These are phyloP conservation scores for Caerostris darwini DNA, from an alignment of 1,140 invertebrate genomes.

Conservation along the genomic window DNA sequence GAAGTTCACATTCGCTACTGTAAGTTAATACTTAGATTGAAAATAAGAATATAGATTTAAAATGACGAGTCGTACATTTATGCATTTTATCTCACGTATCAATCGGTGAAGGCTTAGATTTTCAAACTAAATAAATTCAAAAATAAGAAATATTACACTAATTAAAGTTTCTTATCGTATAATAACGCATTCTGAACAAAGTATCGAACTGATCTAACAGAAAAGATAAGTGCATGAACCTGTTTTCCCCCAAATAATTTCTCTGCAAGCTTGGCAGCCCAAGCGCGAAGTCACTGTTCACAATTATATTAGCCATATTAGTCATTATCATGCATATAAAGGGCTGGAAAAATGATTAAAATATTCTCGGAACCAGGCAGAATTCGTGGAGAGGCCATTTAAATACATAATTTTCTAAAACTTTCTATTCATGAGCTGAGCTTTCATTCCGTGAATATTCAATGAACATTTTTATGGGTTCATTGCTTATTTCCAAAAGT, in stretches of 20 bases:
- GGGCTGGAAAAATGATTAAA: slow-evolving; percentile 44
- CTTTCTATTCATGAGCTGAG: slow-evolving; percentile 37
- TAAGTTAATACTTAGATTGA: too few species aligned
- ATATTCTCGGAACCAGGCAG: slow-evolving; percentile 1
- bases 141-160: too few species aligned
- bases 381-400: slow-evolving; percentile 51
- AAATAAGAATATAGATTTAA: too few species aligned
- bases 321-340: slow-evolving; percentile 53
- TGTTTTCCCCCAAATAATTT: slow-evolving; percentile 52
- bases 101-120: too few species aligned
- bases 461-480: slow-evolving; percentile 45
- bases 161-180: too few species aligned
- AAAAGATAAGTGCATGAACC: slow-evolving; percentile 48
- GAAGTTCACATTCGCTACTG: too few species aligned
- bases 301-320: slow-evolving; percentile 72
- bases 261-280: slow-evolving; percentile 52
- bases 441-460: slow-evolving; percentile 58
- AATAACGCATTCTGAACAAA: neutral
- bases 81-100: too few species aligned
- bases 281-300: slow-evolving; percentile 59
- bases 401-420: slow-evolving; percentile 73
- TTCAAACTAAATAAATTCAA: too few species aligned
- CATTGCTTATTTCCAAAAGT: slow-evolving; percentile 47
- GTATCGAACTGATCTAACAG: slow-evolving; percentile 18
- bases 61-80: too few species aligned